Base-by-base conservation (phyloP, 2,797 vertebrate species). In the Hippocampus kuda region DNA sequence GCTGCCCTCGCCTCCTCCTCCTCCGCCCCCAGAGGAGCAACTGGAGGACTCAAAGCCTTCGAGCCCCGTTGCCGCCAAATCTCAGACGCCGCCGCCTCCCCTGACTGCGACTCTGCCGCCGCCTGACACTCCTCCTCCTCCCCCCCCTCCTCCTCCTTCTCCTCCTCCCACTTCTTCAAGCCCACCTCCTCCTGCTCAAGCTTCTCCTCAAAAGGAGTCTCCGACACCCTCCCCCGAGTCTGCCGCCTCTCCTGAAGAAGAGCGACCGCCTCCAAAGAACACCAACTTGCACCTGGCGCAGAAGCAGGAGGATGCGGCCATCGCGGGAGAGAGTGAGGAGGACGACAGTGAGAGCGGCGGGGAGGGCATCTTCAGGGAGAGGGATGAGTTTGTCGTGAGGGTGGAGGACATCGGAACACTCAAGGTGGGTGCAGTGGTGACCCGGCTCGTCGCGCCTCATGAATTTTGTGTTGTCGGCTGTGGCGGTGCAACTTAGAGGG, bases 371-470 rank as follows among this genome's bases (percentile, higher is more conserved):
- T 96, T 96, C 83, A 89, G 94, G 3, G 93, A 96, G 75, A 89
- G 95, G 5, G 95, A 97, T 7, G 95, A 97, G 82, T 97, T 97
- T 70, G 95, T 96, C 72, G 94, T 97, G 72, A 92, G 94, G 0
- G 93, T 93, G 0, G 94, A 96, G 69, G 94, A 96, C 86, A 94
- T 97, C 70, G 90, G 90, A 22, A 93, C 92, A 10, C 92, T 96
- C 13, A 97, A 94, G 94, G 95, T 96, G 87, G 67, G 60, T 75
- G 18, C 41, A 16, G 51, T 44, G 65, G 13, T 8, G 20, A 7
- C 34, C 34, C 34, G 34, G 34, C 34, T 38, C 34, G 34, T 38
- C 34, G 34, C 34, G 34, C 34, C 6, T 34, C 34, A 7, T 34
- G 2, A 34, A 34, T 34, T 34, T 34, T 34, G 5, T 0, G 34